These are phyloP conservation scores for Drosophila atripex DNA, from an alignment of 2,888 invertebrate species.

Conservation along the genomic window DNA sequence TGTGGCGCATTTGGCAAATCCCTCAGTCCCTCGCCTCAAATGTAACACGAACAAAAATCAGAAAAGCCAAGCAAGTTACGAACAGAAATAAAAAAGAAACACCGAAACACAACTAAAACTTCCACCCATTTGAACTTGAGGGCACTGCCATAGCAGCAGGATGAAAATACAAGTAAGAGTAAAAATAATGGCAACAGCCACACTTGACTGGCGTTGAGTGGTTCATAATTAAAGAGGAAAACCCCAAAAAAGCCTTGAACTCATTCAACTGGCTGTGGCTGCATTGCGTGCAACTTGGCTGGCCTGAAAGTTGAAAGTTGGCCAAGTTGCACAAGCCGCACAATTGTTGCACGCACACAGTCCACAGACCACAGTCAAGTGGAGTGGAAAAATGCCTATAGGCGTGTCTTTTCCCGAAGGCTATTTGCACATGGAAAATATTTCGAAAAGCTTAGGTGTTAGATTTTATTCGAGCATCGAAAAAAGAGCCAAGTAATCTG, in stretches of 20 bases:
- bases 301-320: conserved; percentile 50
- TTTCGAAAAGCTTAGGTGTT: background rate
- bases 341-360: conserved; percentile 65
- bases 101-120: conserved; percentile 44
- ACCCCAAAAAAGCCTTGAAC: conserved; percentile 61
- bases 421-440: conserved; percentile 8
- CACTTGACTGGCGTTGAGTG: conserved; percentile 65
- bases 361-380: conserved; percentile 39
- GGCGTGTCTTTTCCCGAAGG: conserved; percentile 36
- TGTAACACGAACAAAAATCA: conserved; percentile 25
- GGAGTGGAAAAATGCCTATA: conserved; percentile 57
- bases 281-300: conserved; percentile 64
- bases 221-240: conserved; percentile 66
- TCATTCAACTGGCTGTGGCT: conserved; percentile 50
- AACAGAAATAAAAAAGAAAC: conserved; percentile 8
- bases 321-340: conserved; percentile 60
- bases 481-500: background rate
- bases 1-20: conserved; percentile 31
- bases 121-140: conserved; percentile 55
- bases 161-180: conserved; percentile 21
- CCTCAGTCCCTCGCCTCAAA: conserved; percentile 50
- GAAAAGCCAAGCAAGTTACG: background rate
- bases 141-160: conserved; percentile 10
- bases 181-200: conserved; percentile 60
- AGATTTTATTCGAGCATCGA: background rate